Conservation (phyloP, 2,113 vertebrate species). For the Alosa alosa region DNA sequence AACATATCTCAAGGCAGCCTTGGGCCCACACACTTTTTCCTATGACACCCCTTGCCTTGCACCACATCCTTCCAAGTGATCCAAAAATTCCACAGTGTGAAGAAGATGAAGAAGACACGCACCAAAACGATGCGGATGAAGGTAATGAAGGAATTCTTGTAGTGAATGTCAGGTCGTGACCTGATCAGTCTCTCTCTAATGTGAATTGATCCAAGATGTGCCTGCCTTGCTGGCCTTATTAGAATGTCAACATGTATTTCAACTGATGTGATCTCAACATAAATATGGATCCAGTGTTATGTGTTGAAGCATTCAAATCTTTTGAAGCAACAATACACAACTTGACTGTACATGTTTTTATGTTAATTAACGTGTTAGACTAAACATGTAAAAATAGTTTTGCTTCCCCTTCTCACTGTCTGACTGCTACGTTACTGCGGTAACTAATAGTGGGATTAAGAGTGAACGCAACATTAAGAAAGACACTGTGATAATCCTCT, state of each 20-base stretch:
- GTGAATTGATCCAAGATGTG: neutral
- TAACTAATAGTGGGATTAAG: neutral
- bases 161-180: neutral
- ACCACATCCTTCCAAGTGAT: neutral
- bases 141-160: neutral
- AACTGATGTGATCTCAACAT: neutral
- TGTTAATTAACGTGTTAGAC: neutral
- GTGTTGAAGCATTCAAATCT: neutral
- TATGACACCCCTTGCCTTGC: neutral
- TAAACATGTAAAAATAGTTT: neutral
- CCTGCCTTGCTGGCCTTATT: neutral
- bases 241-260: slow-evolving; percentile 2
- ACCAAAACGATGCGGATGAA: neutral
- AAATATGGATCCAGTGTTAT: neutral
- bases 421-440: neutral
- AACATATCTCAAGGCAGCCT: neutral
- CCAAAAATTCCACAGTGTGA: neutral
- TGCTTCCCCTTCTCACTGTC: neutral
- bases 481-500: neutral
- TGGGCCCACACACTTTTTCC: neutral
- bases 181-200: neutral
- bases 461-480: neutral
- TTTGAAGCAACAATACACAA: neutral
- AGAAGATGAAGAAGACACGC: neutral
- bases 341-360: neutral